Evolutionary conservation across 2,113 vertebrate genomes (phyloP).

Genomic region (Lethenteron camtschaticum): DNA sequence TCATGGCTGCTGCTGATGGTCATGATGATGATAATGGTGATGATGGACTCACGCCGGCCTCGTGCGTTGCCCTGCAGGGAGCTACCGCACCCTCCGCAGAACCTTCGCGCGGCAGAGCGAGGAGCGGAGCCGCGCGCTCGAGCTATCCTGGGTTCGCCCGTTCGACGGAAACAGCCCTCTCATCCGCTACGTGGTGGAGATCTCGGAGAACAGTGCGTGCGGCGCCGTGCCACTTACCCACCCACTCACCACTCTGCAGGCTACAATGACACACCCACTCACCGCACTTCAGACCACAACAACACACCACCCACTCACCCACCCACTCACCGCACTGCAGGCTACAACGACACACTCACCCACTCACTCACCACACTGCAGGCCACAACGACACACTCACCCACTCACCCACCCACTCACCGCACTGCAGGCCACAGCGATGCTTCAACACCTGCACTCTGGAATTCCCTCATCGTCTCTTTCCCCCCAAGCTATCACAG

Average conservation of each 20-base stretch:
- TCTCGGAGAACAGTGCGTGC: slow-evolving; percentile 83
- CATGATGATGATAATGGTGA: neutral
- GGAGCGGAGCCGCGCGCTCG: slow-evolving; percentile 49
- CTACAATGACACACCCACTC: too few species aligned
- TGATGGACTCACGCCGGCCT: neutral
- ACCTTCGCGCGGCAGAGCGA: slow-evolving; percentile 34
- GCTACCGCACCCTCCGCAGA: slow-evolving; percentile 66
- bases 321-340: too few species aligned
- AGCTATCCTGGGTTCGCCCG: slow-evolving; percentile 71
- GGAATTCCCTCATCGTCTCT: too few species aligned
- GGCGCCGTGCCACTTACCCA: neutral
- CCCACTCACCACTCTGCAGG: neutral
- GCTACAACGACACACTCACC: too few species aligned
- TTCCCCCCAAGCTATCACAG: too few species aligned
- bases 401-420: too few species aligned
- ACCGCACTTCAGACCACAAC: too few species aligned
- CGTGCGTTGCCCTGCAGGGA: slow-evolving; percentile 30
- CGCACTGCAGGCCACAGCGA: too few species aligned
- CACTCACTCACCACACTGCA: too few species aligned
- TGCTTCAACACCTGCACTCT: too few species aligned
- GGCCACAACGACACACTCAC: too few species aligned
- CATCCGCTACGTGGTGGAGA: slow-evolving; percentile 62
- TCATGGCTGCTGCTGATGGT: neutral
- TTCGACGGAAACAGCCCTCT: slow-evolving; percentile 89
- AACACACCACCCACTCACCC: too few species aligned